Conservation (phyloP, 2,888 invertebrate genomes). For the Hipparchia semele region DNA sequence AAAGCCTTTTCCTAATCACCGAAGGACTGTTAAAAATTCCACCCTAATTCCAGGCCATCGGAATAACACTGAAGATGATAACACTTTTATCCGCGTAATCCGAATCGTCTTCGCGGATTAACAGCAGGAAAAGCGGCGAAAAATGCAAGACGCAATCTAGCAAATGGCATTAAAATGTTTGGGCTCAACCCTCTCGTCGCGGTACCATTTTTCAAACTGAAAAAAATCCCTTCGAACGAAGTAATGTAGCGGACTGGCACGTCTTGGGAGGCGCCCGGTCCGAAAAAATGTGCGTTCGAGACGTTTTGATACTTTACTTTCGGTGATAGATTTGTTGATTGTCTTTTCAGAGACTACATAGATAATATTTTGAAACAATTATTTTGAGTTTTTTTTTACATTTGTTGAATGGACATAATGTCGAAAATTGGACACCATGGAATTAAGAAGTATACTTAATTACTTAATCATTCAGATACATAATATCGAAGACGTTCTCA, state of each 20-base stretch:
- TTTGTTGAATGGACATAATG: too few species aligned
- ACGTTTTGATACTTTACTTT: constrained; percentile 63
- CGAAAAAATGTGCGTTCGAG: constrained; percentile 44
- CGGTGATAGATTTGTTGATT: constrained; percentile 1
- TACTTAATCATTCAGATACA: too few species aligned
- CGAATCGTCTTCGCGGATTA: constrained; percentile 79
- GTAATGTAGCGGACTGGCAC: constrained; percentile 81
- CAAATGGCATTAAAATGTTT: constrained; percentile 84
- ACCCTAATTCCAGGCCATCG: constrained; percentile 71
- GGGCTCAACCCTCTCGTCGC: constrained; percentile 76
- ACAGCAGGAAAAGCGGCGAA: constrained; percentile 68
- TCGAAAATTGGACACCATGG: too few species aligned
- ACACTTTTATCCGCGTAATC: constrained; percentile 79
- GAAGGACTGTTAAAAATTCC: constrained; percentile 74
- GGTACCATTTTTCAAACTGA: constrained; percentile 81
- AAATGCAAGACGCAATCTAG: constrained; percentile 83
- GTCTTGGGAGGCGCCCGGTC: constrained; percentile 75
- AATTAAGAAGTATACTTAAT: too few species aligned
- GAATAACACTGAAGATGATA: constrained; percentile 79
- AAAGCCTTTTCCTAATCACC: constrained; percentile 75
- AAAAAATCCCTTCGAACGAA: constrained; percentile 73
- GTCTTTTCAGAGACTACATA: neutral
- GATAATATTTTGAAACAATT: neutral
- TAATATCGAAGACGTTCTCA: too few species aligned
- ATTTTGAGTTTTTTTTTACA: too few species aligned